Percentiles rank a stretch among this genome's conserved stretches.
Conservation (phyloP, 2,888 invertebrate genomes). For the Synergus gifuensis region DNA sequence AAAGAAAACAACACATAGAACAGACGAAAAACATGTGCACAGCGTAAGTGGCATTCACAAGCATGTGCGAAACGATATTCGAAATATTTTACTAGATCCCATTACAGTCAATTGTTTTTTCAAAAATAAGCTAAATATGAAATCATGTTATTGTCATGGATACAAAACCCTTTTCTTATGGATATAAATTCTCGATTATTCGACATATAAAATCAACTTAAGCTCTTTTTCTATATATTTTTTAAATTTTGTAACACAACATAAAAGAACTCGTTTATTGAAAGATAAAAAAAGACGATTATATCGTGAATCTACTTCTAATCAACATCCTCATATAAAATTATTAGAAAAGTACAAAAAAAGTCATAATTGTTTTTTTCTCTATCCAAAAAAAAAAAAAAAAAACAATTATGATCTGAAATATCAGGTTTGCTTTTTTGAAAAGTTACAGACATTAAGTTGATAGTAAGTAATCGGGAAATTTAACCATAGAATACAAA, state of each 20-base stretch:
- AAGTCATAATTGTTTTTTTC: no score
- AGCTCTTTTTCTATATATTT: background rate
- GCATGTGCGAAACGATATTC: slow-evolving; percentile 64
- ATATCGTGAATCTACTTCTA: background rate
- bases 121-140: background rate
- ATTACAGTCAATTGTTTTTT: background rate
- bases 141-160: background rate
- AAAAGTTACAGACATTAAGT: background rate
- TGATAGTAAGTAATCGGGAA: no score
- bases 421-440: background rate
- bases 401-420: background rate
- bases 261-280: background rate
- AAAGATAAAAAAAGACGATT: background rate
- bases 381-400: no score
- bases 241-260: no score
- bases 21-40: slow-evolving; percentile 76
- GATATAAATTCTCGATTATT: background rate
- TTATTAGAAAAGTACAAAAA: no score
- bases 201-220: background rate
- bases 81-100: slow-evolving; percentile 35
- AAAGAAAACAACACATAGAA: slow-evolving; percentile 77
- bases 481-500: background rate
- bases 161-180: background rate
- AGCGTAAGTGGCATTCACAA: slow-evolving; percentile 77
- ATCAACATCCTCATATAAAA: background rate